phyloP scores from a whole-genome alignment of 2,797 vertebrate species.

The Petrocephalus sullivani region DNA sequence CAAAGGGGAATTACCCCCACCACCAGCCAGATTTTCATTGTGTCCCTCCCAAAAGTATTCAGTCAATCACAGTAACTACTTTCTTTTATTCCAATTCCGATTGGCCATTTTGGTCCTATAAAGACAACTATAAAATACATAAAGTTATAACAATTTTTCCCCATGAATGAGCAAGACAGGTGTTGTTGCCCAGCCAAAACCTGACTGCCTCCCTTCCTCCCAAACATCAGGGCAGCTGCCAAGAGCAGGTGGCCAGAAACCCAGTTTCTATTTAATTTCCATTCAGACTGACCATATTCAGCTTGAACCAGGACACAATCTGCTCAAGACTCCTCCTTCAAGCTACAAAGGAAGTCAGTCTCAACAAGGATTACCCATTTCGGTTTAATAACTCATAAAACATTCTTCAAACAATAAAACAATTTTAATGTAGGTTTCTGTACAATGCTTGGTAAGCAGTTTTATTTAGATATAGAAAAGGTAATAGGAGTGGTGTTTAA shows the following conservation, averaged over 20 bases:
- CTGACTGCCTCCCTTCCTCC: background rate
- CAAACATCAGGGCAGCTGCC: background rate
- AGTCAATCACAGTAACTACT: background rate
- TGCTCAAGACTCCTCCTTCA: background rate
- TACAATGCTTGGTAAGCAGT: slow-evolving; percentile 94
- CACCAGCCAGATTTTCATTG: background rate
- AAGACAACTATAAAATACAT: background rate
- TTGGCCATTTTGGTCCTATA: background rate
- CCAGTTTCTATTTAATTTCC: background rate
- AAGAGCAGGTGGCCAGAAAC: background rate
- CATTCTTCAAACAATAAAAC: slow-evolving; percentile 91
- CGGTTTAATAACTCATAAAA: slow-evolving; percentile 65
- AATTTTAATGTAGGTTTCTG: slow-evolving; percentile 88
- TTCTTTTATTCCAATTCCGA: background rate
- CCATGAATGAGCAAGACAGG: background rate
- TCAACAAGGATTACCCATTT: slow-evolving; percentile 22
- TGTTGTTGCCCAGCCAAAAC: background rate
- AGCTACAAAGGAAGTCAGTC: background rate
- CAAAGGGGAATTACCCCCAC: too few species aligned
- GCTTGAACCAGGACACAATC: background rate
- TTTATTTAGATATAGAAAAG: slow-evolving; percentile 98
- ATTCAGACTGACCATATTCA: background rate
- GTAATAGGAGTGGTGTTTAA: slow-evolving; percentile 86
- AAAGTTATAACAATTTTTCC: background rate
- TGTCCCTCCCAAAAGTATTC: background rate